Percentiles rank a stretch among this genome's conserved stretches.
Conservation (phyloP, 2,888 invertebrate species). For the Andricus quercusramuli region DNA sequence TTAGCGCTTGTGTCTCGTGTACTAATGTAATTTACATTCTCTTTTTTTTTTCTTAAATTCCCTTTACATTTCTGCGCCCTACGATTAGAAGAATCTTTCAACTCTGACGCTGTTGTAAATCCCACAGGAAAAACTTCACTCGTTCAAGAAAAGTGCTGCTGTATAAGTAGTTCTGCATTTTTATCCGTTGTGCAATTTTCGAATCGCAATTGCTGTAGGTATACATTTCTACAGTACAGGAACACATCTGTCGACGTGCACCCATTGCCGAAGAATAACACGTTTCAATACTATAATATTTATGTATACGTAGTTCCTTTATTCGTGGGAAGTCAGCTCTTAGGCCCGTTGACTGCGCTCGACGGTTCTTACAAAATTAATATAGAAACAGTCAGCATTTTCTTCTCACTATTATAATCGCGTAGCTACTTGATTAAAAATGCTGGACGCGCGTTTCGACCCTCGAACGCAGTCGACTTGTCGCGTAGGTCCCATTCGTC, state of each 20-base stretch:
- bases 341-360: conserved; percentile 37
- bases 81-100: conserved; percentile 10
- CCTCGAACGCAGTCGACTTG: conserved; percentile 55
- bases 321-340: conserved; percentile 34
- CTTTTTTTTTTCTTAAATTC: conserved; percentile 17
- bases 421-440: conserved; percentile 22
- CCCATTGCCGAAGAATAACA: conserved; percentile 33
- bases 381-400: conserved; percentile 16
- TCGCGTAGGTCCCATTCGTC: conserved; percentile 60
- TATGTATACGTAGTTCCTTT: conserved; percentile 20
- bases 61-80: conserved; percentile 10
- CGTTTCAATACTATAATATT: conserved; percentile 39
- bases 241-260: conserved; percentile 22
- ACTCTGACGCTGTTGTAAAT: background rate
- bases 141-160: conserved; percentile 29
- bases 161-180: conserved; percentile 30
- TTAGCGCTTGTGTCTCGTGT: conserved; percentile 15
- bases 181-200: conserved; percentile 33
- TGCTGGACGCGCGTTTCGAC: conserved; percentile 6
- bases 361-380: conserved; percentile 6
- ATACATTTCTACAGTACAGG: conserved; percentile 37
- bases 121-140: conserved; percentile 7
- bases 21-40: conserved; percentile 35
- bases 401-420: conserved; percentile 30
- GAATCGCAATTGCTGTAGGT: conserved; percentile 15